phyloP scores from a whole-genome alignment of 2,113 vertebrate species.

The Zapornia atra region DNA sequence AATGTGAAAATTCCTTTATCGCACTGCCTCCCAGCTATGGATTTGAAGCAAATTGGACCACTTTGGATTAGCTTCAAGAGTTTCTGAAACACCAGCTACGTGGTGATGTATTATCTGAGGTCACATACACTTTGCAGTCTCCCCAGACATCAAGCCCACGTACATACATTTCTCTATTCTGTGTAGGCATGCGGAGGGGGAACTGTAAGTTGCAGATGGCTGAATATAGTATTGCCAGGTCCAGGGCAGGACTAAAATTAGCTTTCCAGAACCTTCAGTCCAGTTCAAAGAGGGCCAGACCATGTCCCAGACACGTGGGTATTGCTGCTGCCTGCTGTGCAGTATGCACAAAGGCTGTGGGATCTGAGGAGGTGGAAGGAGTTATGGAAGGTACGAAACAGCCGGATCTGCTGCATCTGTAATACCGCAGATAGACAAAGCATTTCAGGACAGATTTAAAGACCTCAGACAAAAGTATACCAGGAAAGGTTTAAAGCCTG shows the following conservation, averaged over 20 bases:
- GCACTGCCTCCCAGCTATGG: neutral
- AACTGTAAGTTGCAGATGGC: constrained; percentile 35
- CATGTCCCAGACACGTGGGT: neutral
- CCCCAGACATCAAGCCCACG: neutral
- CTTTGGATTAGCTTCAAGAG: neutral
- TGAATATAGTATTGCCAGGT: neutral
- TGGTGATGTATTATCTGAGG: constrained; percentile 18
- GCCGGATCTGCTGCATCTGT: neutral
- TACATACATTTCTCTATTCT: neutral
- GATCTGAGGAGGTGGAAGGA: neutral
- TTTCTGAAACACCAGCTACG: constrained; percentile 15
- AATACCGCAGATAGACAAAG: neutral
- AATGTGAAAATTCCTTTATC: neutral
- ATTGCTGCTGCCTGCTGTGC: neutral
- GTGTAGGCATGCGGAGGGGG: neutral
- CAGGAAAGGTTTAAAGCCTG: neutral
- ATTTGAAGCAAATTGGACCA: constrained; percentile 26
- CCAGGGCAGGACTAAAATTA: constrained; percentile 1
- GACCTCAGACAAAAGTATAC: neutral
- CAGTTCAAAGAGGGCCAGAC: neutral
- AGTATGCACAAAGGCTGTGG: neutral
- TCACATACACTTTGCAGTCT: constrained; percentile 2
- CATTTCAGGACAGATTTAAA: neutral
- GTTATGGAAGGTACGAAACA: neutral
- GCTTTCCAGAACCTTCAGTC: constrained; percentile 29